Evolutionary conservation across 2,113 vertebrate genomes (phyloP).

Genomic region (Bubo bubo): DNA sequence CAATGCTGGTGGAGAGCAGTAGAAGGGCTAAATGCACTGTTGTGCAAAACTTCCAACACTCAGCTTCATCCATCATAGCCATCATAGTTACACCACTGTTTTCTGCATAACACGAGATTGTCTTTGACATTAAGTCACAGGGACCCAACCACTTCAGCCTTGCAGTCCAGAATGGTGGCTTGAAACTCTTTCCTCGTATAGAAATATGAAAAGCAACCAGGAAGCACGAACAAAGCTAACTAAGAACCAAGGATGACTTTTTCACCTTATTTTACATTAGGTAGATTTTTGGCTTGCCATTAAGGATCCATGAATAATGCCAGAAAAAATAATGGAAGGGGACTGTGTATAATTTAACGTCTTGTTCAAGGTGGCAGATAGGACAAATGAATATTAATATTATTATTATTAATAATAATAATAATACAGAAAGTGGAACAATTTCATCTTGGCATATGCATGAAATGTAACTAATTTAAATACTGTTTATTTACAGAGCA

Average conservation of each 20-base stretch:
- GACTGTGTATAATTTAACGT: accelerated
- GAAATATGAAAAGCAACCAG: not conserved
- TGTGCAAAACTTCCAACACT: not conserved
- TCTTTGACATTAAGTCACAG: not conserved
- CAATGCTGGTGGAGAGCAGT: not conserved
- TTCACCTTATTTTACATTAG: not conserved
- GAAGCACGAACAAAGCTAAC: not conserved
- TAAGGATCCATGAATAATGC: not conserved
- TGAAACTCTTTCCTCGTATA: not conserved
- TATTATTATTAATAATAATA: not conserved
- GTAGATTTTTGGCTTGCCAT: not conserved
- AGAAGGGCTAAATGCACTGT: not conserved
- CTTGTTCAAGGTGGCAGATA: not conserved
- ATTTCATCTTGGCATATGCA: not conserved
- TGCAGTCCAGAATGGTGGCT: not conserved
- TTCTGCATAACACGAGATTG: not conserved
- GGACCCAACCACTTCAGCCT: not conserved
- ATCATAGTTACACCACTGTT: accelerated
- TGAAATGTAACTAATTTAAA: not conserved
- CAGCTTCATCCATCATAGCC: not conserved
- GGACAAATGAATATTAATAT: not conserved
- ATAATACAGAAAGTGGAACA: not conserved
- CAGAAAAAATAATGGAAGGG: not conserved
- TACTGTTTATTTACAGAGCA: not conserved
- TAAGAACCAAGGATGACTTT: not conserved